phyloP scores from a whole-genome alignment of 2,797 vertebrate species.

The Ceryle rudis region DNA sequence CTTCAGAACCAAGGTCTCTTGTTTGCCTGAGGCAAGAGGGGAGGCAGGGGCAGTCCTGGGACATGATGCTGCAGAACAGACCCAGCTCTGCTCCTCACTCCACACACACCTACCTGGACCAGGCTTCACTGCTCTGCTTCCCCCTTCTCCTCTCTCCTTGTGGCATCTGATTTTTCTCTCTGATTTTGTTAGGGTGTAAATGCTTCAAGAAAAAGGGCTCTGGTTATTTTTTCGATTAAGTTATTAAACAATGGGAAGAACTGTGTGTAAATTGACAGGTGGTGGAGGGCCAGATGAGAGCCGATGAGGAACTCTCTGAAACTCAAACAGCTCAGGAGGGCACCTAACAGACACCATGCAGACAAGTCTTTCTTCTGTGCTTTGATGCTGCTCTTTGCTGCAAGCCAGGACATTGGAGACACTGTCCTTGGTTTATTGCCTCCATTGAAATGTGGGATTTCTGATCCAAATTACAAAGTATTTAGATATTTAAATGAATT shows the following conservation, averaged over 20 bases:
- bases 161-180: not conserved
- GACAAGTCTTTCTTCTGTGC: not conserved
- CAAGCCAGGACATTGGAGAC: not conserved
- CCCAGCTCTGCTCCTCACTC: not conserved
- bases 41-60: not conserved
- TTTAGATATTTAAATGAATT: not conserved
- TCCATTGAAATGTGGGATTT: not conserved
- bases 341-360: not conserved
- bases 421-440: not conserved
- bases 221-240: not conserved
- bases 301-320: not conserved
- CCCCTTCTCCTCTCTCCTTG: not conserved
- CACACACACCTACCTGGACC: not conserved
- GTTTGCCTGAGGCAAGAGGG: not conserved
- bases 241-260: not conserved
- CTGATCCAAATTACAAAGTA: not conserved
- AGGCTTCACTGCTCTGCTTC: not conserved
- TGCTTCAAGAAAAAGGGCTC: not conserved
- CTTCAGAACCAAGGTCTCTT: not conserved
- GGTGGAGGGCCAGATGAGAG: not conserved
- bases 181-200: not conserved
- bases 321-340: not conserved
- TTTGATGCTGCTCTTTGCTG: not conserved
- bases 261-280: not conserved
- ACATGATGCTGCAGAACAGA: rapidly evolving